A percentile compares a stretch with the other conserved stretches of the same genome.
phyloP scores from a whole-genome alignment of 1,140 invertebrate species.

The Leptinotarsa texana region DNA sequence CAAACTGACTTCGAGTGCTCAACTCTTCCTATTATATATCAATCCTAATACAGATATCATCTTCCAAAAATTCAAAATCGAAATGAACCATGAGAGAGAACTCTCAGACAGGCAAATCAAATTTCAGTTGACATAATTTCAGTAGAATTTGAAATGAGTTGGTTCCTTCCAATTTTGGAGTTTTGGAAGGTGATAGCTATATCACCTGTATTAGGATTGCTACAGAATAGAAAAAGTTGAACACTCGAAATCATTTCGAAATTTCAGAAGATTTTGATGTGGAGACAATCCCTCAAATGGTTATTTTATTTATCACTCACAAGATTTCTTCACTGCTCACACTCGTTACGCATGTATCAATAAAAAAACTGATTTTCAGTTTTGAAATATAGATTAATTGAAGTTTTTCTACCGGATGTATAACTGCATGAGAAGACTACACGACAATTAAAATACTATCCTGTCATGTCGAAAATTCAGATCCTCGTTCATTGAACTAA shows the following conservation, averaged over 20 bases:
- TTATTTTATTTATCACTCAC: no score
- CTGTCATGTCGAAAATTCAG: no score
- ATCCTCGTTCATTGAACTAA: no score
- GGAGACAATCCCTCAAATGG: conserved; percentile 23
- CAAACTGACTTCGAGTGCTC: not conserved
- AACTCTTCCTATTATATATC: conserved; percentile 3
- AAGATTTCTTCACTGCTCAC: conserved; percentile 30
- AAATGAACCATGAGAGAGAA: conserved; percentile 5
- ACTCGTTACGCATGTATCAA: conserved; percentile 45
- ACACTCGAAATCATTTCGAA: conserved; percentile 1
- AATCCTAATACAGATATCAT: conserved; percentile 18
- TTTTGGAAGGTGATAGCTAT: no score
- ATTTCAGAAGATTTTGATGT: conserved; percentile 28
- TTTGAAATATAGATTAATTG: conserved; percentile 5
- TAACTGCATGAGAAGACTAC: conserved; percentile 10
- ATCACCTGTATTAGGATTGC: no score
- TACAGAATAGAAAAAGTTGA: conserved; percentile 1
- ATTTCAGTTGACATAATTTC: conserved; percentile 36
- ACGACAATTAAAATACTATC: no score
- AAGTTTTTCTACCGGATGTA: not conserved
- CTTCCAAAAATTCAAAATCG: not conserved
- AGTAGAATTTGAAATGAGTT: conserved; percentile 30
- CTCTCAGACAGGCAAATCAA: conserved; percentile 45
- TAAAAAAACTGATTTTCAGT: conserved; percentile 36
- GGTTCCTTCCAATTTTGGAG: not conserved